Evolutionary conservation across 2,888 invertebrate species (phyloP).

Genomic region (Leptogaster cylindrica): DNA sequence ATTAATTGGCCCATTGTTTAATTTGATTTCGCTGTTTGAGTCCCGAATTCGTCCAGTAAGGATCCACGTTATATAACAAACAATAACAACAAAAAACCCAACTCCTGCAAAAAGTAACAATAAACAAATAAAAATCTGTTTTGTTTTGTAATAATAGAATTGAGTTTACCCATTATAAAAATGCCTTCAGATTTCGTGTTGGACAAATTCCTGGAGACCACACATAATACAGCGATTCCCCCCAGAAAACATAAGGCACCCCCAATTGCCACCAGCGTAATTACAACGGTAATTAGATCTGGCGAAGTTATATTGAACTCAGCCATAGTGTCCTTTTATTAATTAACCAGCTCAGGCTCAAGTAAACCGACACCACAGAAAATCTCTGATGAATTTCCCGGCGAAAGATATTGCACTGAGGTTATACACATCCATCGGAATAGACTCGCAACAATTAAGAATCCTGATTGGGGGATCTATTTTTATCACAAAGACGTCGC

Average conservation of each 20-base stretch:
- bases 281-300: slow-evolving; percentile 10
- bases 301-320: too few species aligned
- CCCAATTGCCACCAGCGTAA: slow-evolving; percentile 11
- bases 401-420: too few species aligned
- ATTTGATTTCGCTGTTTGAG: too few species aligned
- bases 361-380: too few species aligned
- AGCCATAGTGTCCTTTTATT: too few species aligned
- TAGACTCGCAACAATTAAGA: not conserved
- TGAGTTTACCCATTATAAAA: slow-evolving; percentile 16
- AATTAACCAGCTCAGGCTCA: too few species aligned
- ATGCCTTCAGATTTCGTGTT: slow-evolving; percentile 20
- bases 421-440: too few species aligned
- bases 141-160: not conserved
- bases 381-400: not conserved
- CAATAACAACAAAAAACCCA: slow-evolving; percentile 28
- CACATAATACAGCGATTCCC: slow-evolving; percentile 8
- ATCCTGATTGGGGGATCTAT: slow-evolving; percentile 1
- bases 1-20: too few species aligned
- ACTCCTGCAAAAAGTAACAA: not conserved
- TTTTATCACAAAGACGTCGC: not conserved
- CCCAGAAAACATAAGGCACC: slow-evolving; percentile 37
- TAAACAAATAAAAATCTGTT: not conserved
- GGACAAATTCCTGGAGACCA: slow-evolving; percentile 14
- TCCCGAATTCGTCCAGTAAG: not conserved
- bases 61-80: slow-evolving; percentile 35